These are phyloP conservation scores for Sipha maydis DNA, from an alignment of 2,888 invertebrate species.

Conservation along the genomic window DNA sequence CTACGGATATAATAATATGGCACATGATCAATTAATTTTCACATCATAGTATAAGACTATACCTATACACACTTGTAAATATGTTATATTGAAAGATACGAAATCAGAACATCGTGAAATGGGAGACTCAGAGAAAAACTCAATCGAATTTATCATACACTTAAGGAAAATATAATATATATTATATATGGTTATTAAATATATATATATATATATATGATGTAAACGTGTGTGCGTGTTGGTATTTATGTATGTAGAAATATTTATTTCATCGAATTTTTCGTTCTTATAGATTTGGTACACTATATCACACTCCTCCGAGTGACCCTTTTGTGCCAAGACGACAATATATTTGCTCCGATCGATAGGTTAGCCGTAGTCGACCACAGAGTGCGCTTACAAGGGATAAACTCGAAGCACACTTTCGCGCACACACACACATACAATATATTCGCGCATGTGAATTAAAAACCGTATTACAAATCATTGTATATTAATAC, in stretches of 20 bases:
- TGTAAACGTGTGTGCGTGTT: background rate
- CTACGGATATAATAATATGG: too few species aligned
- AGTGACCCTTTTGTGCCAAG: constrained; percentile 52
- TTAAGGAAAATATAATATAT: background rate
- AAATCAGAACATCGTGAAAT: background rate
- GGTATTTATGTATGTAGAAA: background rate
- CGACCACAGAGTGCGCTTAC: constrained; percentile 52
- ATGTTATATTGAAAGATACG: too few species aligned
- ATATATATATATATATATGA: background rate
- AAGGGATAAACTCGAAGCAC: constrained; percentile 33
- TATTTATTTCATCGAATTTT: constrained; percentile 10
- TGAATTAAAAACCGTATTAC: too few species aligned
- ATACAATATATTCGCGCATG: too few species aligned
- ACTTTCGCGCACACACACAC: background rate
- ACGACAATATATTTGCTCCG: constrained; percentile 44
- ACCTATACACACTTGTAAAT: too few species aligned
- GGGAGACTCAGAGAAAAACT: background rate
- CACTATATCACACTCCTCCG: constrained; percentile 33
- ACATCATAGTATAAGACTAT: too few species aligned
- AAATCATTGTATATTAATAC: too few species aligned
- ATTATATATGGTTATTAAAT: background rate
- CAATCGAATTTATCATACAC: background rate
- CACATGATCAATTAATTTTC: too few species aligned
- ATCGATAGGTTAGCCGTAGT: constrained; percentile 52
- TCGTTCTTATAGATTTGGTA: constrained; percentile 8